phyloP scores from a whole-genome alignment of 2,888 invertebrate genomes.

The Himalopsyche kuldschensis region DNA sequence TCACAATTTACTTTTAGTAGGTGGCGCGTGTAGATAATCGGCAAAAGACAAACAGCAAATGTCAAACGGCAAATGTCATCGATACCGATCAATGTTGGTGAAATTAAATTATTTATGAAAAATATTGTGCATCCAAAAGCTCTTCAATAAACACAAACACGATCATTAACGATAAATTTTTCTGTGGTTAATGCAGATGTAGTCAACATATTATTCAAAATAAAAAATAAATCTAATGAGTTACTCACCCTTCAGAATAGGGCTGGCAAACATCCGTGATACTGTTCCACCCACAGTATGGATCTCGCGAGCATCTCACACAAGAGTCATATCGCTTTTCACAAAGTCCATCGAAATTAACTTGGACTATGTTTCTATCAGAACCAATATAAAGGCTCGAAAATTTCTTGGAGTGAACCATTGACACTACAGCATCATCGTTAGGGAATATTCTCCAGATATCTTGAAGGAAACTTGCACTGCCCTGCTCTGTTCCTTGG shows the following conservation, averaged over 20 bases:
- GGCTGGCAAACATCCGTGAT: slow-evolving; percentile 76
- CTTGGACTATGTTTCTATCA: slow-evolving; percentile 76
- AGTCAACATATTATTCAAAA: no score
- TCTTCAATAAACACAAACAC: no score
- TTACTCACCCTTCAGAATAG: slow-evolving; percentile 68
- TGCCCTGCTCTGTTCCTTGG: slow-evolving; percentile 52
- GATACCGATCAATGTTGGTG: no score
- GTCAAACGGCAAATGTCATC: no score
- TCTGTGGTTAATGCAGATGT: no score
- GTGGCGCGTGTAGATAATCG: no score
- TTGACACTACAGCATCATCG: slow-evolving; percentile 67
- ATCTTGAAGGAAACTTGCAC: slow-evolving; percentile 63
- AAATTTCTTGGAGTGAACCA: slow-evolving; percentile 78
- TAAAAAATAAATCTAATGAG: slow-evolving; percentile 40
- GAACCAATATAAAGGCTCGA: slow-evolving; percentile 79
- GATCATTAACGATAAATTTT: no score
- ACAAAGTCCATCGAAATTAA: slow-evolving; percentile 76
- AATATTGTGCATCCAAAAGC: no score
- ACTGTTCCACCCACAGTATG: slow-evolving; percentile 88
- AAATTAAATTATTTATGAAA: no score
- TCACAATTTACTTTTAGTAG: no score
- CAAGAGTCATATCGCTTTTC: slow-evolving; percentile 79
- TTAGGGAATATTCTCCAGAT: slow-evolving; percentile 78
- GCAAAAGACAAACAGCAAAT: no score
- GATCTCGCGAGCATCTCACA: slow-evolving; percentile 80